These are phyloP conservation scores for Acyrthosiphon pisum DNA, from an alignment of 1,140 invertebrate genomes.

Conservation along the genomic window DNA sequence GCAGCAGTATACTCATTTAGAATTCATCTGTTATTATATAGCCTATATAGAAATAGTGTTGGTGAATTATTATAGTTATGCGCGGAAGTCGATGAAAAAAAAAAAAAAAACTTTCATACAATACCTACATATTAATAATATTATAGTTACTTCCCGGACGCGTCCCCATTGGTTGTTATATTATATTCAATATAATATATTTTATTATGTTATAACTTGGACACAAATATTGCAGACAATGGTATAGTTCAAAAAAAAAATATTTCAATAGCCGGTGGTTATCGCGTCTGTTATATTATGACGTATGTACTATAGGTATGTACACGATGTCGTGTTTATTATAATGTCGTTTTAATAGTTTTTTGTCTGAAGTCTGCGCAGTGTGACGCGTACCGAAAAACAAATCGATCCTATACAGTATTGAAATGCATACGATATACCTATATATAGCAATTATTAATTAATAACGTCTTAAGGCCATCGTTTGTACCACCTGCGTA, in stretches of 20 bases:
- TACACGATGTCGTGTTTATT: not conserved
- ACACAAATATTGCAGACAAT: not conserved
- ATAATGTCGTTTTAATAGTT: not conserved
- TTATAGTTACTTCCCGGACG: not conserved
- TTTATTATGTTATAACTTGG: not conserved
- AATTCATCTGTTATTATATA: not conserved
- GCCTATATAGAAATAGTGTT: not conserved
- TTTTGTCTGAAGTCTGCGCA: not conserved
- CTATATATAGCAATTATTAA: not conserved
- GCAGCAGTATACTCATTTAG: not conserved
- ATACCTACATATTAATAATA: not conserved
- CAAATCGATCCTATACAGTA: not conserved
- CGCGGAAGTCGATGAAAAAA: not conserved
- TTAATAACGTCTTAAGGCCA: not conserved
- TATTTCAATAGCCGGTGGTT: not conserved
- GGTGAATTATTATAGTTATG: not conserved
- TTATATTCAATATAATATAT: not conserved
- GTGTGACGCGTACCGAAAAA: not conserved
- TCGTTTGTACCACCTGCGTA: not conserved
- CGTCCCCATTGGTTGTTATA: not conserved
- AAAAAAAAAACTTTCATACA: not conserved
- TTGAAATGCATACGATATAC: not conserved
- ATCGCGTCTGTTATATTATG: not conserved
- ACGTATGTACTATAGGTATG: not conserved
- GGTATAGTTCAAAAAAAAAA: not conserved